Evolutionary conservation across 1,140 invertebrate genomes (phyloP).

Genomic region (Neuroterus valhalla): DNA sequence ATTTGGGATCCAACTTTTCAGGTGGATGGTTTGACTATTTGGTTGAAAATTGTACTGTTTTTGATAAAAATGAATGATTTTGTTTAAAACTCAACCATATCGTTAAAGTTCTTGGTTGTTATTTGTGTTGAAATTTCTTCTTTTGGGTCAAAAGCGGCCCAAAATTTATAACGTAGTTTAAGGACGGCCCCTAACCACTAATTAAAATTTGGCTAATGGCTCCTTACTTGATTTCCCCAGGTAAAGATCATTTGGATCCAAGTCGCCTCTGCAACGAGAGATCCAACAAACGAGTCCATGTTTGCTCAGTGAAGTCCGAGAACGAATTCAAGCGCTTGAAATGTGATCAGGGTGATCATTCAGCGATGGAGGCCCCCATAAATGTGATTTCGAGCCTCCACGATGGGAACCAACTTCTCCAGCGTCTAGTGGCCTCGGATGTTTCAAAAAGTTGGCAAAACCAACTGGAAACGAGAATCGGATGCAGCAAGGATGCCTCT

Average conservation of each 20-base stretch:
- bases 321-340: conserved; percentile 59
- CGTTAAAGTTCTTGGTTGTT: no score
- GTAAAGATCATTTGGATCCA: neutral
- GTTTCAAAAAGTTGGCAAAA: conserved; percentile 56
- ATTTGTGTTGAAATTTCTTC: no score
- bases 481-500: conserved; percentile 30
- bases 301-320: conserved; percentile 38
- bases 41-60: no score
- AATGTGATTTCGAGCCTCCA: conserved; percentile 40
- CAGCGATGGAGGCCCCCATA: conserved; percentile 31
- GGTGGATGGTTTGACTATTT: no score
- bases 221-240: conserved; percentile 11
- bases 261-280: conserved; percentile 41
- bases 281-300: conserved; percentile 61
- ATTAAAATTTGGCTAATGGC: no score
- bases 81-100: no score
- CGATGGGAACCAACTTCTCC: conserved; percentile 69
- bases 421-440: conserved; percentile 74
- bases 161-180: no score
- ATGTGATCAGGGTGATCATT: conserved; percentile 41
- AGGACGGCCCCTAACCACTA: no score
- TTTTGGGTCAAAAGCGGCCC: no score
- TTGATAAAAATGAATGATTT: no score
- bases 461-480: conserved; percentile 44
- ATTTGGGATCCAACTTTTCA: no score